These are phyloP conservation scores for Melanogrammus aeglefinus DNA, from an alignment of 2,797 vertebrate genomes.

Conservation along the genomic window DNA sequence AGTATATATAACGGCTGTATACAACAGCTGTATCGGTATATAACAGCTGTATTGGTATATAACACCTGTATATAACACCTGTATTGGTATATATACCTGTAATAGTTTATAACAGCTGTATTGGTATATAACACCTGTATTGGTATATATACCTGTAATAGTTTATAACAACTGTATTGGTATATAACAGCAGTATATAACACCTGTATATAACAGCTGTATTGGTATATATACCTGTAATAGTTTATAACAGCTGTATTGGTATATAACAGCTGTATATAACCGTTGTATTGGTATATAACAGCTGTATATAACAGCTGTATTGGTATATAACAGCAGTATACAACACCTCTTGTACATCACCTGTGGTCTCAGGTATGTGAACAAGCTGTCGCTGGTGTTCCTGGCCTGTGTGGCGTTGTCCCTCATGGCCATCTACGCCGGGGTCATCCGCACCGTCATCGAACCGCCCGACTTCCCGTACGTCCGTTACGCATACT, in stretches of 20 bases:
- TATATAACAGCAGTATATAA: neutral
- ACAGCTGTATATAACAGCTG: neutral
- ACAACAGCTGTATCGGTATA: too few species aligned
- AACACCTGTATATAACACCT: too few species aligned
- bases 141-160: neutral
- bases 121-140: neutral
- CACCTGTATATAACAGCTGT: neutral
- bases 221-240: neutral
- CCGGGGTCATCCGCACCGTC: conserved; percentile 85
- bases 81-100: neutral
- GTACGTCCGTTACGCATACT: conserved; percentile 69
- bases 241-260: neutral
- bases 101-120: neutral
- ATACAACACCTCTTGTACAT: conserved; percentile 69
- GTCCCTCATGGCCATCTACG: conserved; percentile 93
- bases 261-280: neutral
- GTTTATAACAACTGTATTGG: neutral
- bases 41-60: too few species aligned
- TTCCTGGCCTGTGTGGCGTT: conserved; percentile 93
- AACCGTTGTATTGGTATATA: neutral
- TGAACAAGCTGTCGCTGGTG: conserved; percentile 93
- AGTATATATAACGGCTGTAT: too few species aligned
- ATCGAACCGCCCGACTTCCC: conserved; percentile 79
- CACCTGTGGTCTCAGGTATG: conserved; percentile 70
- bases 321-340: neutral